phyloP scores from a whole-genome alignment of 2,797 vertebrate genomes.

The Microchirus variegatus region DNA sequence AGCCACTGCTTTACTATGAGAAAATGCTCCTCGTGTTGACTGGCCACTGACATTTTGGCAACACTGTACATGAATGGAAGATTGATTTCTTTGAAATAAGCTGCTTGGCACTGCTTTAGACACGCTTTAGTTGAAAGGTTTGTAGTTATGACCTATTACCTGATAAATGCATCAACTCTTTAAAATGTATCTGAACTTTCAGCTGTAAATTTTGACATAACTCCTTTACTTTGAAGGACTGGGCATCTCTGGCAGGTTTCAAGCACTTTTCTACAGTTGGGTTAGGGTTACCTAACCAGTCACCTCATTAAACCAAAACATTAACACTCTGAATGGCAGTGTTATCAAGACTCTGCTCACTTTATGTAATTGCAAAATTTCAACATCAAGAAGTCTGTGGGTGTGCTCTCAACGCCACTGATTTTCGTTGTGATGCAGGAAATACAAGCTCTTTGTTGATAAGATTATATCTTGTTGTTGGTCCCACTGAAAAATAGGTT shows the following conservation, averaged over 20 bases:
- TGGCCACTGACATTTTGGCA: constrained; percentile 8
- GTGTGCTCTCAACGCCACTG: neutral
- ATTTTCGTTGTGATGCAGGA: neutral
- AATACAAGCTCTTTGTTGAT: neutral
- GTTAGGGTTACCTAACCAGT: no score
- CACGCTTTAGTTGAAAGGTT: neutral
- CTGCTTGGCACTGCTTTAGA: neutral
- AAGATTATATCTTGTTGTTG: neutral
- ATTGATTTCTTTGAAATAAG: constrained; percentile 13
- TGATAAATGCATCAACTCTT: no score
- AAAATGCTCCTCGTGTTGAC: neutral
- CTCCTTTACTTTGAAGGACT: no score
- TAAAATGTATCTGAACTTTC: no score
- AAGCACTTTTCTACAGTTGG: no score
- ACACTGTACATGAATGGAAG: constrained; percentile 14
- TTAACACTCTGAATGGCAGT: no score
- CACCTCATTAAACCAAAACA: no score
- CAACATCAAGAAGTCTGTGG: no score
- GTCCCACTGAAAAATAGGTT: neutral
- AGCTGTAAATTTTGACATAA: no score
- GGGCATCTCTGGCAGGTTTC: no score
- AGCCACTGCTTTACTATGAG: constrained; percentile 17
- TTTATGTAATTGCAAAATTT: no score
- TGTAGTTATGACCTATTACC: neutral
- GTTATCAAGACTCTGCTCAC: no score